Conservation (phyloP, 2,797 vertebrate genomes). For the Carcharodon carcharias region DNA sequence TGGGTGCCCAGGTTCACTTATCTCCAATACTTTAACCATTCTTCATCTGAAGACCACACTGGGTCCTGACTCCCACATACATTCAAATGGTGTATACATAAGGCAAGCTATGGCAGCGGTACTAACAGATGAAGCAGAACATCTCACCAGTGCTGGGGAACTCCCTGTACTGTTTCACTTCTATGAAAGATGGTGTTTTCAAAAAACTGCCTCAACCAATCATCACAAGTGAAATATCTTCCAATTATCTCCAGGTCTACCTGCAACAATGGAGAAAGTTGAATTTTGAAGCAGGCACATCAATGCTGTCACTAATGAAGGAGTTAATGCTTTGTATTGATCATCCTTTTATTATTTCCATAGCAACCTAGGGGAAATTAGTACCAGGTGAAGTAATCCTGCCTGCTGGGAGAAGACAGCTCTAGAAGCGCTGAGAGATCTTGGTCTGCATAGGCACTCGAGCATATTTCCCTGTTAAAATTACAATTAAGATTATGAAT, state of each 20-base stretch:
- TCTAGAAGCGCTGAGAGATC: background rate
- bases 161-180: slow-evolving; percentile 10
- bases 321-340: background rate
- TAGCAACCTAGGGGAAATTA: background rate
- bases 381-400: background rate
- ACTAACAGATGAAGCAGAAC: background rate
- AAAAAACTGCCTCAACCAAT: background rate
- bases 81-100: background rate
- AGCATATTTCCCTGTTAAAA: background rate
- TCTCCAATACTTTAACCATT: background rate
- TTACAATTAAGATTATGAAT: slow-evolving; percentile 14
- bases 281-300: background rate
- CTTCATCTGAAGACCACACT: background rate
- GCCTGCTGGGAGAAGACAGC: background rate
- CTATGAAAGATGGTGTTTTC: background rate
- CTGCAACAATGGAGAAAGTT: slow-evolving; percentile 8
- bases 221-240: background rate
- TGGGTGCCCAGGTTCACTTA: background rate
- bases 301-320: background rate
- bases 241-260: background rate
- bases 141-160: background rate
- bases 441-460: background rate
- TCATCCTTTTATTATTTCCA: background rate
- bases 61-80: background rate
- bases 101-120: background rate